phyloP scores from a whole-genome alignment of 2,113 vertebrate species.

The Athene noctua region DNA sequence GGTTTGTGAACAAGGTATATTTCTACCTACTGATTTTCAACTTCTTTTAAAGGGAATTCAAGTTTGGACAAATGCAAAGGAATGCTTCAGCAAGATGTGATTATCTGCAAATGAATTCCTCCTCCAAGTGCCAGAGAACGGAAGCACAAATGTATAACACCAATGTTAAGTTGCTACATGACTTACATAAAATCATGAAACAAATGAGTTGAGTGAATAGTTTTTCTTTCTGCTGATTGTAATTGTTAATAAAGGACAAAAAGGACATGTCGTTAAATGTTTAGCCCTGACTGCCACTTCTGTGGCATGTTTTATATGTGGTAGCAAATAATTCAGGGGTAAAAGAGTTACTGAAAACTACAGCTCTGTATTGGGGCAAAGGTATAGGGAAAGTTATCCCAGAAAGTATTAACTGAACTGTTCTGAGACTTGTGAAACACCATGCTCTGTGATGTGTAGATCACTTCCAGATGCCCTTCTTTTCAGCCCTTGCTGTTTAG shows the following conservation, averaged over 20 bases:
- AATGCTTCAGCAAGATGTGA: constrained; percentile 97
- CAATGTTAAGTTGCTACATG: constrained; percentile 62
- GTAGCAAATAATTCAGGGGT: constrained; percentile 58
- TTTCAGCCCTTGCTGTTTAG: constrained; percentile 49
- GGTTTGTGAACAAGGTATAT: neutral
- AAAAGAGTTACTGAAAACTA: constrained; percentile 65
- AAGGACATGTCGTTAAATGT: constrained; percentile 57
- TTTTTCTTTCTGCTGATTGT: constrained; percentile 59
- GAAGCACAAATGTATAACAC: constrained; percentile 76
- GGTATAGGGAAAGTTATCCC: constrained; percentile 62
- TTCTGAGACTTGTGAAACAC: constrained; percentile 63
- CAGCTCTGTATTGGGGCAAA: constrained; percentile 57
- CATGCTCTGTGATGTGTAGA: constrained; percentile 40
- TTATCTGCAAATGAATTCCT: constrained; percentile 53
- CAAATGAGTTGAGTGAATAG: constrained; percentile 55
- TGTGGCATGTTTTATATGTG: constrained; percentile 57
- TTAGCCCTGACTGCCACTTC: constrained; percentile 44
- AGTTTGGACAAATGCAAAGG: constrained; percentile 95
- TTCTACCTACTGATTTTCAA: neutral
- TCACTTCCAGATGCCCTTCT: constrained; percentile 57
- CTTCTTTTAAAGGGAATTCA: constrained; percentile 85
- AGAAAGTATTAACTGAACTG: constrained; percentile 56
- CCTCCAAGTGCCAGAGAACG: constrained; percentile 71
- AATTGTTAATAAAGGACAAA: constrained; percentile 68
- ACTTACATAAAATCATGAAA: constrained; percentile 57